Base-by-base conservation (phyloP, 2,113 vertebrate genomes). In the Empidonax traillii region DNA sequence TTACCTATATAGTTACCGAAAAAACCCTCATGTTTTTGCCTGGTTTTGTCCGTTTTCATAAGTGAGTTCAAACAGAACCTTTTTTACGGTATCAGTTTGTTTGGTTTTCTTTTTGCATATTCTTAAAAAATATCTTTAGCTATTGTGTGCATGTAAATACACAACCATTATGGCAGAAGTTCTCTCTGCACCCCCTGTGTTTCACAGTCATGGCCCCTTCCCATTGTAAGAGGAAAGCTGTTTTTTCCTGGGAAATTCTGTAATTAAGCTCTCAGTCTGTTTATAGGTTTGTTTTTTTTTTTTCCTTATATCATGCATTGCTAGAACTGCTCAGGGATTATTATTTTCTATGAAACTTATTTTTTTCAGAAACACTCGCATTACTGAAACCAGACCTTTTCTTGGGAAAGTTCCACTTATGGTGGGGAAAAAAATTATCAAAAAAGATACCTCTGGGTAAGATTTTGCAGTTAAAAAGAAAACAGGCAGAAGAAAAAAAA, bases 211-310 rank as follows among this genome's bases (percentile, higher is more conserved):
- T 72, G 67, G 35, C 15, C 18, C 3, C 27, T 84, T 35, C 35
- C 31, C 27, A 25, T 6, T n/a, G 22, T 14, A 71, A 72, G 46
- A 87, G 58, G 25, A 28, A 86, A 96, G 71, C 9, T 2, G 33
- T 63, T 85, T 93, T 52, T 13, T 31, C 52, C 31, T 33, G 39
- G 41, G 66, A 95, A 31, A 83, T 62, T 52, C 62, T 85, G 14
- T 73, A 77, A 46, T 65, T 69, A 91, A 66, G 4, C 47, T 75
- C 68, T 89, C 74, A 68, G 30, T 63, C 35, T 72, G 27, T 87
- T 67, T 35, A 37, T 28, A 8, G 67, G 14, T 41, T 90, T 94
- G 63, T 87, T 81, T 74, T 80, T 78, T 90, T 94, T 67, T 87
- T 81, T 77, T 83, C 12, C 39, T 41, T 69, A 23, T 25, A 69